Evolutionary conservation across 1,140 invertebrate genomes (phyloP), one percentile per base, ranked within the genome.

Genomic region (Microplitis mediator): DNA sequence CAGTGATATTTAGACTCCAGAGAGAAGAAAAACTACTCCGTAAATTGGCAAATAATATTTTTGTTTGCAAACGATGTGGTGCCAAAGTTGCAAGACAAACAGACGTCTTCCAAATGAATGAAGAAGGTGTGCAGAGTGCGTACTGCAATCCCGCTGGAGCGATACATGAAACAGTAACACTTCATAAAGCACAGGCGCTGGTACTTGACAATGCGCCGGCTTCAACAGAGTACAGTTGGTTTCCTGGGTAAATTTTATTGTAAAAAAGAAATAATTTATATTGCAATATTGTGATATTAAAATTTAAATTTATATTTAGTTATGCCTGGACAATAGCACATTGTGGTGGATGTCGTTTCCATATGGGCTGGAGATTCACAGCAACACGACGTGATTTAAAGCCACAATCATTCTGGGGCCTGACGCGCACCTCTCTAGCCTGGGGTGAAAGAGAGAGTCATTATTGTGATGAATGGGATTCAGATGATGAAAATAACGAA

Each of bases 311-410:
- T 32, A 34, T 0, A 82, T 87, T 35, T 77, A 93, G 93, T 35
- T 95, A 95, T 84, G 90, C 92, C 13, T 96, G 94, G 95, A 93
- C 91, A 36, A 93, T 95, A 66, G 90, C 91, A 6, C 84, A 90
- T 62, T 96, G 95, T 77, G 81, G 84, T 68, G 77, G 81, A 11
- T 96, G 95, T 81, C 77, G 84, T 16, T 85, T 82, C 58, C 94
- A 96, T 78, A 88, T 95, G 70, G 95, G 94, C 0, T 96, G 95
- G 95, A 89, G 89, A 77, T 96, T 95, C 79, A 92, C 90, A 16
- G 91, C 92, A 0, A 86, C 85, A 0, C 81, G 88, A 11, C 88
- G 85, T 54, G 86, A 89, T 72, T 82, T 95, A 54, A 88, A 88
- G 69, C 94, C 94, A 3, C 84, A 86, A 56, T 88, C 88, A 67